These are phyloP conservation scores for Lumbricus terrestris DNA, from an alignment of 2,888 invertebrate genomes.

Conservation along the genomic window DNA sequence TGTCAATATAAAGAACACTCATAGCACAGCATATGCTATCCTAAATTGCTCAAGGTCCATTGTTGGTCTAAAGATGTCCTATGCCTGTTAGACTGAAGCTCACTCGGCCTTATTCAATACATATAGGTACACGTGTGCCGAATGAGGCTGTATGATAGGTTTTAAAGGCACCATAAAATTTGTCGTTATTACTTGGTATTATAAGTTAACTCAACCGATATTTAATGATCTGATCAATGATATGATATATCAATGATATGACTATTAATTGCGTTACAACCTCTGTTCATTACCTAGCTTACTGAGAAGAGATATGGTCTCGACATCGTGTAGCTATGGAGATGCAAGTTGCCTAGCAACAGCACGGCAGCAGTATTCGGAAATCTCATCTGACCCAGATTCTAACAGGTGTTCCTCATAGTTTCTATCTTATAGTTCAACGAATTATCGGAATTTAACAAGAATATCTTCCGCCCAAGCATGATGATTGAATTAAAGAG, in stretches of 20 bases:
- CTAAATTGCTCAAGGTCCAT: too few relatives aligned
- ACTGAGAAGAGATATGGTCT: conserved; percentile 10
- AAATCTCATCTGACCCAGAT: neutral
- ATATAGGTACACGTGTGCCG: too few relatives aligned
- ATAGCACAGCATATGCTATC: too few relatives aligned
- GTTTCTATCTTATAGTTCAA: neutral
- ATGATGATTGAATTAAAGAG: neutral
- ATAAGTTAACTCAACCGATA: too few relatives aligned
- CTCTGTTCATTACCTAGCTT: neutral
- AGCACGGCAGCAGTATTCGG: neutral
- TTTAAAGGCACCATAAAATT: neutral
- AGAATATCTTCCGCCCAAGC: neutral
- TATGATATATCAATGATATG: too few relatives aligned
- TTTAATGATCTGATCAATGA: too few relatives aligned
- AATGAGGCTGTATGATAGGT: too few relatives aligned
- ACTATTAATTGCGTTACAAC: neutral
- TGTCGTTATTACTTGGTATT: neutral
- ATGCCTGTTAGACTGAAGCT: too few relatives aligned
- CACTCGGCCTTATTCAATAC: too few relatives aligned
- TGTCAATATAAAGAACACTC: too few relatives aligned
- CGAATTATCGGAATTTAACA: neutral
- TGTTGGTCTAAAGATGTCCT: too few relatives aligned
- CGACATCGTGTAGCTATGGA: conserved; percentile 8
- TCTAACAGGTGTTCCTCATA: neutral
- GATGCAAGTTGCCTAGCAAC: neutral